Percentiles rank a stretch among this genome's conserved stretches.
Evolutionary conservation across 64 coral and sea anemone species (phyloP).

Genomic region (Astreopora myriophthalma): DNA sequence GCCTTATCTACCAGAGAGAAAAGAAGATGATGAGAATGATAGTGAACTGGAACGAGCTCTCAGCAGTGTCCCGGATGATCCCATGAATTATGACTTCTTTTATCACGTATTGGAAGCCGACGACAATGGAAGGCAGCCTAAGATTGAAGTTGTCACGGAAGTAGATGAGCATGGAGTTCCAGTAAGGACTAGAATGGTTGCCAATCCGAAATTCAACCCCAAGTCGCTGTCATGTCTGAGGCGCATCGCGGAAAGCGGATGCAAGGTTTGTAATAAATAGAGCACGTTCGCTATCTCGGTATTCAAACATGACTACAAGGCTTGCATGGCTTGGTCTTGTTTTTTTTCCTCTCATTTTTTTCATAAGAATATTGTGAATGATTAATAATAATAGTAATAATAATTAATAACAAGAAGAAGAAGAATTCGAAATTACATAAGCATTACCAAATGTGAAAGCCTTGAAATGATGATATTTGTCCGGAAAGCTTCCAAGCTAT

Average conservation of each 20-base stretch:
- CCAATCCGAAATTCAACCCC: slow-evolving; percentile 62
- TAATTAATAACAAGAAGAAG: too few species aligned
- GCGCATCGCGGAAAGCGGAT: slow-evolving; percentile 80
- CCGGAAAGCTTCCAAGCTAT: too few species aligned
- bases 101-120: slow-evolving; percentile 90
- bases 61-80: slow-evolving; percentile 91
- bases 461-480: too few species aligned
- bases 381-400: too few species aligned
- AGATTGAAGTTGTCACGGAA: slow-evolving; percentile 12
- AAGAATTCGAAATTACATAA: too few species aligned
- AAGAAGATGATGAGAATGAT: slow-evolving; percentile 18
- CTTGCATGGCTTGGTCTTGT: too few species aligned
- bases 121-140: slow-evolving; percentile 72
- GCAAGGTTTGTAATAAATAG: slow-evolving; percentile 63
- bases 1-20: slow-evolving; percentile 82
- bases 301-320: too few species aligned
- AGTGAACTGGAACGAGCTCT: slow-evolving; percentile 72
- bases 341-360: too few species aligned
- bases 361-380: too few species aligned
- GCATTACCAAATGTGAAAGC: too few species aligned
- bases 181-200: neutral
- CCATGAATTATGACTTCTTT: slow-evolving; percentile 91
- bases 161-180: neutral
- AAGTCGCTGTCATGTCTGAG: slow-evolving; percentile 79
- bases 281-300: neutral